Evolutionary conservation across 1,140 invertebrate genomes (phyloP), one percentile per base, ranked within the genome.

Genomic region (Papilio xuthus): DNA sequence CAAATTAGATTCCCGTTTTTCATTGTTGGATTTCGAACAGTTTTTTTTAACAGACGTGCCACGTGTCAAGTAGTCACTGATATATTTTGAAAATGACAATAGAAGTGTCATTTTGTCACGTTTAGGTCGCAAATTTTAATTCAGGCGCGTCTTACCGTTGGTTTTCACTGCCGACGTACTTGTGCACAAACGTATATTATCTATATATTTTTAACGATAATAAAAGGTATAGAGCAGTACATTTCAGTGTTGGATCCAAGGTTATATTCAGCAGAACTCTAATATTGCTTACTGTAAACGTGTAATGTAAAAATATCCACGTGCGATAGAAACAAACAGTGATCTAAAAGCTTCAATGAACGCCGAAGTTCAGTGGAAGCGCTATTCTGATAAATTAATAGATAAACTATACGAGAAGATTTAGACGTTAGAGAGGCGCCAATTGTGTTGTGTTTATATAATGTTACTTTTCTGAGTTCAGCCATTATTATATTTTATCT

Each of bases 331-430:
- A 6, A 15, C 10, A 56, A 56, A 56, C 53, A 56, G 8, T 8
- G 4, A 56, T 23, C 53, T 56, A 56, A 56, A 60, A 60, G 56
- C 56, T 23, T 60, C 56, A 60, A 60, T 60, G 56, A 23, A 12
- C 56, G 23, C 56, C 9, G 10, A 4, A 44, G 50, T 18, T 20
- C 47, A n/a, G 60, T 60, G 12, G 60, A 28, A 67, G 15, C 60
- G 60, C 18, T 15, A 67, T 67, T 67, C 60, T 13, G 13, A 26
- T 28, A 67, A 67, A 67, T 67, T 12, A 15, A 32, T 32, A 67
- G 10, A 28, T 63, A 63, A 63, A 63, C 60, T 28, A 63, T 63
- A 12, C 20, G 60, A 67, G 60, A 32, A 28, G 12, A 15, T 67
- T 67, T 67, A 67, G 26, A 60, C 10, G 12, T 67, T 13, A 7